Evolutionary conservation across 2,888 invertebrate species (phyloP).

Genomic region (Machimus rusticus): DNA sequence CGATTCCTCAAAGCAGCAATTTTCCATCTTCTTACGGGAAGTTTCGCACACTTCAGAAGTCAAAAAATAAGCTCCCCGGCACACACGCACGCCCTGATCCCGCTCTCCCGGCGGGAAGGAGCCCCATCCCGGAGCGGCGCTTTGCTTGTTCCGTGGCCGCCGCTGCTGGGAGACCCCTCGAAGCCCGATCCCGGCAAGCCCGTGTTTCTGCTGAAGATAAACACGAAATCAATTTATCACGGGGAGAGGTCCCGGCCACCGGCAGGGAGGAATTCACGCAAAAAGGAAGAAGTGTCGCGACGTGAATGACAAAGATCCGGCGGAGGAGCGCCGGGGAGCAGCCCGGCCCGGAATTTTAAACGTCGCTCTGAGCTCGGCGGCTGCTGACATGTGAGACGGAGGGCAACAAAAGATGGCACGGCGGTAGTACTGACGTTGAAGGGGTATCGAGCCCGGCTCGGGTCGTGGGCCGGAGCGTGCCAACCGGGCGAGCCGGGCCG

Average conservation of each 20-base stretch:
- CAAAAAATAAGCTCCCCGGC: conserved; percentile 25
- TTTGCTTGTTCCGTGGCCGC: not conserved
- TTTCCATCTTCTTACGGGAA: conserved; percentile 25
- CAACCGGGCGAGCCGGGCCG: not conserved
- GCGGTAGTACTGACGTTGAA: conserved; percentile 13
- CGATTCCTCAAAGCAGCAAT: conserved; percentile 36
- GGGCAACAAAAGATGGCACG: conserved; percentile 7
- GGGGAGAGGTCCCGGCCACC: not conserved
- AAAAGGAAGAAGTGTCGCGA: conserved; percentile 23
- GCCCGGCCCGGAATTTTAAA: not conserved
- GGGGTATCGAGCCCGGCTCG: not conserved
- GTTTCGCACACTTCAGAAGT: conserved; percentile 24
- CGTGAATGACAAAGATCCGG: conserved; percentile 28
- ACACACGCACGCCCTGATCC: not conserved
- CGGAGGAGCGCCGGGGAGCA: not conserved
- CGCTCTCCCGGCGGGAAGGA: not conserved
- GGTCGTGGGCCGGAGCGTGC: not conserved
- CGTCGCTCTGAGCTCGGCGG: conserved; percentile 13
- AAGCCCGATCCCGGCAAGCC: not conserved
- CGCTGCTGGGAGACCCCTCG: not conserved
- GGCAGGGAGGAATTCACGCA: not conserved
- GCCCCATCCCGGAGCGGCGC: not conserved
- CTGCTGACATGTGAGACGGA: conserved; percentile 13
- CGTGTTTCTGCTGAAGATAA: conserved; percentile 42
- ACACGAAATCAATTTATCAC: conserved; percentile 47